Evolutionary conservation across 2,113 vertebrate species (phyloP), one percentile per base, ranked within the genome.

Genomic region (Elanoides forficatus): DNA sequence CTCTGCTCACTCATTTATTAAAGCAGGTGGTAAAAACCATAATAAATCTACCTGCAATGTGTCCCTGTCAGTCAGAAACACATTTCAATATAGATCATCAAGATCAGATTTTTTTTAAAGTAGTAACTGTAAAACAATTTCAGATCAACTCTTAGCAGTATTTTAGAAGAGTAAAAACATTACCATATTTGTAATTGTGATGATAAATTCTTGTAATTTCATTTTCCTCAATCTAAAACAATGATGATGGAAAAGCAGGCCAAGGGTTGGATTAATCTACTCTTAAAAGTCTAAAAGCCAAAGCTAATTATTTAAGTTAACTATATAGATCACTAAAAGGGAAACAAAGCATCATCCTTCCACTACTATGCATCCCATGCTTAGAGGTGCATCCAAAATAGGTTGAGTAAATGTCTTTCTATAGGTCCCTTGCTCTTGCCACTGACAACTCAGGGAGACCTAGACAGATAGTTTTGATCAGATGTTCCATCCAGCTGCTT

Each of bases 1-100:
- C 47, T 90, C 53, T 65, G 63, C 63, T 89, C 65, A 11, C 38
- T 95, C 40, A 38, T 88, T 71, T 87, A 87, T 55, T 81, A 70
- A 96, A 93, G 65, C 73, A 95, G 83, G 93, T 93, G 80, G 88
- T 81, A 84, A 56, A 90, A 90, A 30, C 7, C 38, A 30, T 58
- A 81, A 97, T 86, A 97, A 94, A 93, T 79, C 81, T 62, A 92
- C 50, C 50, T 76, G 84, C 70, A 73, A 90, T 93, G 70, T 22
- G 38, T 68, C 55, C 60, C 86, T 2, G 56, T 59, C 76, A 87
- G 71, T 88, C 42, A 95, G 71, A 74, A 95, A 78, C 56, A 87
- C 19, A 68, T 81, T 88, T 62, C 27, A 56, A 34, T 11, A 53
- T 2, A 62, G 50, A 88, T 32, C 45, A 90, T 52, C 45, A 50